Evolutionary conservation across 2,888 invertebrate species (phyloP), one percentile per base, ranked within the genome.

Genomic region (Eupithecia insigniata): DNA sequence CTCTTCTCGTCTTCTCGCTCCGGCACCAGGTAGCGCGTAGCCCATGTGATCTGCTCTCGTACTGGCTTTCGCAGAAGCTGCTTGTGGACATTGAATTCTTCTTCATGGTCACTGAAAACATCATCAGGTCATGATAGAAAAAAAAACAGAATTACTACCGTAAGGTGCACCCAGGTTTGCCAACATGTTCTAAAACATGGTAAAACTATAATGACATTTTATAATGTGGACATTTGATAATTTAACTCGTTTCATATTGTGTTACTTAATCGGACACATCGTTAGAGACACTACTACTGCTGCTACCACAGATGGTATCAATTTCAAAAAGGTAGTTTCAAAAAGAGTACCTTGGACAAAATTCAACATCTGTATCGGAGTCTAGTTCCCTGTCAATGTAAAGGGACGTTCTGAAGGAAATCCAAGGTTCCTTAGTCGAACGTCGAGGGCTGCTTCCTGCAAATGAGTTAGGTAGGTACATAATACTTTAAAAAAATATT

Each of bases 1-100:
- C 87, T 92, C 75, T 94, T 94, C 71, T 94, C 94, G 2, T 93
- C 92, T 71, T 94, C 94, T 28, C 85, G 89, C 77, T 94, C 94
- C 0, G 94, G 94, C 72, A 89, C 85, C 26, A 94, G 83, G 77
- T 92, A 94, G 14, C 85, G 88, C 0, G 94, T 92, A 8, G 87
- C 79, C 94, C 94, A 94, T 1, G 92, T 92, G 34, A 94, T 87
- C 80, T 93, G 93, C 73, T 94, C 92, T 2, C 94, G 84, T 67
- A 89, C 90, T 1, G 93, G 89, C 71, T 91, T 93, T 39, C 82
- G 87, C 10, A 94, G 78, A 26, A 94, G 84, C 68, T 90, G 87
- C 67, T 85, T 84, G 76, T 92, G 90, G 34, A 93, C 83, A 66
- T 92, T 91, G 7, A 78, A 71, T 69, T 39, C 12, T 81, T 85